Evolutionary conservation across 2,797 vertebrate genomes (phyloP).

Genomic region (Argyrosomus regius): DNA sequence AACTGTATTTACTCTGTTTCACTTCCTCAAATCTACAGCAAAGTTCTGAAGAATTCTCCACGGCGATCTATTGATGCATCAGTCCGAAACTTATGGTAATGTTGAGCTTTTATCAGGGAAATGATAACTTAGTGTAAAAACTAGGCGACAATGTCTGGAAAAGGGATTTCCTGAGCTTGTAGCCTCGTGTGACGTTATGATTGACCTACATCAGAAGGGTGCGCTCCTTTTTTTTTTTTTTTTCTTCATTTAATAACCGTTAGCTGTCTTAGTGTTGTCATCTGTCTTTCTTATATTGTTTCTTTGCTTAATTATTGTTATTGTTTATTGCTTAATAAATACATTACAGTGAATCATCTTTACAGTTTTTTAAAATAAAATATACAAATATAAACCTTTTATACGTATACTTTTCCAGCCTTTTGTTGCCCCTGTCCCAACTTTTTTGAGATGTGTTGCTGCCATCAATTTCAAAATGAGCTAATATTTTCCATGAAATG

Average conservation of each 20-base stretch:
- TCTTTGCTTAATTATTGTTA: no score
- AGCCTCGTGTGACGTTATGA: constrained; percentile 50
- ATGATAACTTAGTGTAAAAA: constrained; percentile 44
- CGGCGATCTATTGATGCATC: not conserved
- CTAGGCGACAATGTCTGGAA: constrained; percentile 54
- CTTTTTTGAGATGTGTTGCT: no score
- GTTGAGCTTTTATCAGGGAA: constrained; percentile 18
- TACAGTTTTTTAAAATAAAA: no score
- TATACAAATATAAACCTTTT: no score
- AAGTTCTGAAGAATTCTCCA: not conserved
- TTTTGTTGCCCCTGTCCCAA: no score
- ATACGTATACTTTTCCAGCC: no score
- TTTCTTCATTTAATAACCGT: constrained; percentile 35
- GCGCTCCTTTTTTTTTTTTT: constrained; percentile 56
- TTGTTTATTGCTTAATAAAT: no score
- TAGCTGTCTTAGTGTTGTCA: constrained; percentile 48
- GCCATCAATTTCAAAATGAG: no score
- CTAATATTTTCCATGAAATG: no score
- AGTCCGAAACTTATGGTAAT: not conserved
- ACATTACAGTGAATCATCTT: no score
- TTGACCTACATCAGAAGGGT: constrained; percentile 72
- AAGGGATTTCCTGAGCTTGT: constrained; percentile 61
- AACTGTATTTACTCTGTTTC: constrained; percentile 29
- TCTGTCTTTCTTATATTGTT: constrained; percentile 6
- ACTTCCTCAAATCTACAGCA: constrained; percentile 54